A percentile compares a stretch with the other conserved stretches of the same genome.
Evolutionary conservation across 2,888 invertebrate genomes (phyloP).

Genomic region (Aproaerema taeniolella): DNA sequence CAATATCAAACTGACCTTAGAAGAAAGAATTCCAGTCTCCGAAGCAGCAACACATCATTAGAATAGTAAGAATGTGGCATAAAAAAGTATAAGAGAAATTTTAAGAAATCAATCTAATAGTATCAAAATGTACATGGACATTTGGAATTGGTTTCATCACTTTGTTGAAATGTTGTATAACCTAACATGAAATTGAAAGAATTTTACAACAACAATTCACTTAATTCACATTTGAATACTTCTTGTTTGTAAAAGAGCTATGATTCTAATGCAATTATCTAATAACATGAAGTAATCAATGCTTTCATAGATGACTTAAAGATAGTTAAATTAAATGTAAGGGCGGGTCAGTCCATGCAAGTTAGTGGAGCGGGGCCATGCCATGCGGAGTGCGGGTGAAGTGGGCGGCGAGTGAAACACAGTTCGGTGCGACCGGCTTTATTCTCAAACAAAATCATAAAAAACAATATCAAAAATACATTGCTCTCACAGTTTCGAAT

Average conservation of each 20-base stretch:
- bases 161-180: background rate
- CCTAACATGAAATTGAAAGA: background rate
- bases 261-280: background rate
- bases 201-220: background rate
- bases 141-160: conserved; percentile 16
- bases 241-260: conserved; percentile 13
- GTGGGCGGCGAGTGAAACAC: conserved; percentile 72
- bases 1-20: conserved; percentile 67
- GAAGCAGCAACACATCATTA: conserved; percentile 74
- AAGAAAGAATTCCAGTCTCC: conserved; percentile 68
- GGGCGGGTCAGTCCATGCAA: conserved; percentile 50
- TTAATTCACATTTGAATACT: conserved; percentile 39
- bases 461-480: conserved; percentile 43
- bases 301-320: conserved; percentile 25
- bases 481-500: conserved; percentile 49
- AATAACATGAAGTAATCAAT: conserved; percentile 37
- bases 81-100: too few relatives aligned
- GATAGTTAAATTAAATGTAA: conserved; percentile 25
- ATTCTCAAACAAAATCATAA: conserved; percentile 57
- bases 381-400: conserved; percentile 66
- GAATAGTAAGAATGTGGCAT: conserved; percentile 56
- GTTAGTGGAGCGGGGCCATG: conserved; percentile 51
- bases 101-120: conserved; percentile 30
- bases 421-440: conserved; percentile 72
- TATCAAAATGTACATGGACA: conserved; percentile 30